Conservation (phyloP, 1,140 invertebrate species). For the Eubasilissa regina region DNA sequence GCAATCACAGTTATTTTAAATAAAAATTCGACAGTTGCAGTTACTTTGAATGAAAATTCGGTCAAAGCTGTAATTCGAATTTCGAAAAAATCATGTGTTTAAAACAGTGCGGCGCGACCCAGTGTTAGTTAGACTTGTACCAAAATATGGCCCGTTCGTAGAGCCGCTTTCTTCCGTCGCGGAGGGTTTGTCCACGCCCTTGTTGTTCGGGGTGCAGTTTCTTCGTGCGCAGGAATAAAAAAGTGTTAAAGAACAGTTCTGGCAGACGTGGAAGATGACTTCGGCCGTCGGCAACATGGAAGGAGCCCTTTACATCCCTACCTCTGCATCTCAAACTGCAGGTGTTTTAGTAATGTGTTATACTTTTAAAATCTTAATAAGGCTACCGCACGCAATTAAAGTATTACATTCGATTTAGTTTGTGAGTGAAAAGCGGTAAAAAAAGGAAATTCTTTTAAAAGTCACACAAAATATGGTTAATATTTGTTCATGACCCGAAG, state of each 20-base stretch:
- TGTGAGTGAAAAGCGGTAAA: background rate
- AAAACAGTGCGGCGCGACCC: too few species aligned
- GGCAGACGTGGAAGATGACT: conserved; percentile 15
- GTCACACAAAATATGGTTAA: too few species aligned
- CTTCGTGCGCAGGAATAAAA: background rate
- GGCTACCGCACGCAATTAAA: too few species aligned
- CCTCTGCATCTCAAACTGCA: conserved; percentile 27
- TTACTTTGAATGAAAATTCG: too few species aligned
- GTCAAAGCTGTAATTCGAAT: background rate
- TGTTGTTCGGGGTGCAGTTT: background rate
- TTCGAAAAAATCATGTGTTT: background rate
- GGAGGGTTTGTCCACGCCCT: background rate
- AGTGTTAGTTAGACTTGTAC: too few species aligned
- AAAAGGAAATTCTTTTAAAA: background rate
- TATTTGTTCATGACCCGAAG: too few species aligned
- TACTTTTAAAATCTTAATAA: too few species aligned
- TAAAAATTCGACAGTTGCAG: too few species aligned
- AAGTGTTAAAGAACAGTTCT: conserved; percentile 1
- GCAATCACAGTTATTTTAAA: too few species aligned
- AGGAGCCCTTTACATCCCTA: conserved; percentile 29
- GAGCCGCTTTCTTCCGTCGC: background rate
- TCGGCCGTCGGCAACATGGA: conserved; percentile 35
- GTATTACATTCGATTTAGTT: too few species aligned
- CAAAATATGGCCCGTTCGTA: background rate
- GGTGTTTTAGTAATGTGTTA: conserved; percentile 7